phyloP scores from a whole-genome alignment of 2,797 vertebrate species.

The Macroramphosus scolopax region DNA sequence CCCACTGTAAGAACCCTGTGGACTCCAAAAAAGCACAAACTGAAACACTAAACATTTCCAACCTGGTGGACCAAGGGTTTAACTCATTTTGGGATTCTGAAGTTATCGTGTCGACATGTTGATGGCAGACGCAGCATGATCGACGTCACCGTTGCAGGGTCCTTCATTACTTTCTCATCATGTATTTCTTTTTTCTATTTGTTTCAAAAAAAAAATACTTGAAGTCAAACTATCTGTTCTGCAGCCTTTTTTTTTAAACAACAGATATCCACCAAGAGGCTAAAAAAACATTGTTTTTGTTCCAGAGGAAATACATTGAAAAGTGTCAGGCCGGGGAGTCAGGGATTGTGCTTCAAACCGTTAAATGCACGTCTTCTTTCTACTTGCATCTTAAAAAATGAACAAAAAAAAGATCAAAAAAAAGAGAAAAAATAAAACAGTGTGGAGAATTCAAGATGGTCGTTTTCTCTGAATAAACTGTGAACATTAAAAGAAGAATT shows the following conservation, averaged over 20 bases:
- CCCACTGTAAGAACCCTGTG: conserved; percentile 64
- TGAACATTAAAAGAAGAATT: conserved; percentile 74
- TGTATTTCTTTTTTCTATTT: conserved; percentile 16
- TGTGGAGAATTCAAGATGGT: conserved; percentile 72
- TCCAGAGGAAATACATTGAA: conserved; percentile 65
- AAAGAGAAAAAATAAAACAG: conserved; percentile 72
- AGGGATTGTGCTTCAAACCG: conserved; percentile 76
- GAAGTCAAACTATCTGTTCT: conserved; percentile 60
- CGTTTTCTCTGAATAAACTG: conserved; percentile 83
- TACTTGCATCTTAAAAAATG: conserved; percentile 83
- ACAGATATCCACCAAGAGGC: conserved; percentile 58
- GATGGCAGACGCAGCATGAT: conserved; percentile 37
- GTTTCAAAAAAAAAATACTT: conserved; percentile 54
- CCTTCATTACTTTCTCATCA: conserved; percentile 10
- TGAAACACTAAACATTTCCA: conserved; percentile 73
- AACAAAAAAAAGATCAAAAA: conserved; percentile 64
- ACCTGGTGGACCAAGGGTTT: conserved; percentile 71
- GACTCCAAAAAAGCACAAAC: conserved; percentile 77
- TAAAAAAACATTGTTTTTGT: conserved; percentile 57
- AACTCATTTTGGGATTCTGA: conserved; percentile 60
- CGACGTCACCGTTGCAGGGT: conserved; percentile 1
- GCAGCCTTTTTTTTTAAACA: conserved; percentile 65
- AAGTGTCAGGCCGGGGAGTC: conserved; percentile 75
- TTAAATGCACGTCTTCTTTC: conserved; percentile 86
- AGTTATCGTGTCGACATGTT: conserved; percentile 37